Conservation (phyloP, 2,888 invertebrate species). For the Pyrrhosoma nymphula region DNA sequence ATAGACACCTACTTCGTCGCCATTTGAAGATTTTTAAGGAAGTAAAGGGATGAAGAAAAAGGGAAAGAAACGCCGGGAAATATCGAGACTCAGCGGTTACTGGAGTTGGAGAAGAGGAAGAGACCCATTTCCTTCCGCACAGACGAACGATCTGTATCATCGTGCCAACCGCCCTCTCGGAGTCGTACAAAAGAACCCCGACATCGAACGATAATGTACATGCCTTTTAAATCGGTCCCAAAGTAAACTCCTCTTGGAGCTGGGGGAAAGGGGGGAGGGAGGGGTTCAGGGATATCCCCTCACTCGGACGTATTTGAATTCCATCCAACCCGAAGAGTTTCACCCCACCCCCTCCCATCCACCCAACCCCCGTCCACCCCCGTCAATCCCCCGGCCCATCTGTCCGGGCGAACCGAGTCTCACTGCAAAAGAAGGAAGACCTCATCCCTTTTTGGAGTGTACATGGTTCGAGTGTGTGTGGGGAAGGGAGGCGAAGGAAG, state of each 20-base stretch:
- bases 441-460: neutral
- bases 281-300: neutral
- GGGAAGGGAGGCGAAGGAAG: neutral
- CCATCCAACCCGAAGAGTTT: neutral
- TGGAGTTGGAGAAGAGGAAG: neutral
- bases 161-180: neutral
- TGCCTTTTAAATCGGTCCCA: neutral
- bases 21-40: too few relatives aligned
- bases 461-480: neutral
- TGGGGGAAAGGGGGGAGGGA: neutral
- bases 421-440: neutral
- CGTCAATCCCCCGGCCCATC: neutral
- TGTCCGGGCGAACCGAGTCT: neutral
- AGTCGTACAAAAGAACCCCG: neutral
- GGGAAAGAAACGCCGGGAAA: neutral
- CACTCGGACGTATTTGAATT: neutral
- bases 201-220: neutral
- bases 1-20: too few relatives aligned
- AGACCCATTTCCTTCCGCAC: neutral
- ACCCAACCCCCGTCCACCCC: neutral
- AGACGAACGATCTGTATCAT: constrained; percentile 11
- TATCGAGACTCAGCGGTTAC: neutral
- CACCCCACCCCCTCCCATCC: neutral
- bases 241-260: neutral
- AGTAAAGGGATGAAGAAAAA: neutral